A percentile compares a stretch with the other conserved stretches of the same genome.
These are phyloP conservation scores for Labeo rohita DNA, from an alignment of 2,113 vertebrate species.

Conservation along the genomic window DNA sequence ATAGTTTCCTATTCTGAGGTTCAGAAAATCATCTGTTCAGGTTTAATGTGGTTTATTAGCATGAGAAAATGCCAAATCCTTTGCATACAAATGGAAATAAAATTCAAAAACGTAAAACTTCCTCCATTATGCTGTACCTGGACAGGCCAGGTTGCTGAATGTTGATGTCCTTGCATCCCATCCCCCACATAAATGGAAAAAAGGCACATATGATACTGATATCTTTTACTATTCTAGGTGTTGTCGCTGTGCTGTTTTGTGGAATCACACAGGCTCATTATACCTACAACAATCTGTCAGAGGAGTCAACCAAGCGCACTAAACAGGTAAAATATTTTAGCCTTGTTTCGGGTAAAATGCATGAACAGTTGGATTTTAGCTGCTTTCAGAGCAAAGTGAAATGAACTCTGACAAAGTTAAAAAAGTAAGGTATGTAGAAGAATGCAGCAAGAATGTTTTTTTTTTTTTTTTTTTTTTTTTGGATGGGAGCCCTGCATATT, in stretches of 20 bases:
- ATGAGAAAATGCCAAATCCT: not conserved
- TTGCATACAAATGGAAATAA: conserved; percentile 4
- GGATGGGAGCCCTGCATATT: not conserved
- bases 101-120: not conserved
- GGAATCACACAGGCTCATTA: conserved; percentile 97
- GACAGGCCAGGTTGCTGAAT: not conserved
- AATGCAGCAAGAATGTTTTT: not conserved
- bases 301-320: conserved; percentile 90
- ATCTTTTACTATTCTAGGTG: conserved; percentile 73
- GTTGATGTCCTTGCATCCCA: not conserved
- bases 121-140: not conserved
- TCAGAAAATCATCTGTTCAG: not conserved
- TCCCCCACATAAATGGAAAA: not conserved
- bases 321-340: conserved; percentile 83
- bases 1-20: not conserved
- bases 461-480: too few relatives aligned
- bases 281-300: conserved; percentile 91
- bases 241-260: conserved; percentile 95
- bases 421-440: not conserved
- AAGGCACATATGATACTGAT: not conserved
- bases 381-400: not conserved
- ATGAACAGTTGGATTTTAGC: not conserved
- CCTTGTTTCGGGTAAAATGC: not conserved
- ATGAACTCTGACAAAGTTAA: not conserved
- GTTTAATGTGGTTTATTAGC: not conserved